These are phyloP conservation scores for Stomatorhinus walkeri DNA, from an alignment of 2,797 vertebrate species.

Conservation along the genomic window DNA sequence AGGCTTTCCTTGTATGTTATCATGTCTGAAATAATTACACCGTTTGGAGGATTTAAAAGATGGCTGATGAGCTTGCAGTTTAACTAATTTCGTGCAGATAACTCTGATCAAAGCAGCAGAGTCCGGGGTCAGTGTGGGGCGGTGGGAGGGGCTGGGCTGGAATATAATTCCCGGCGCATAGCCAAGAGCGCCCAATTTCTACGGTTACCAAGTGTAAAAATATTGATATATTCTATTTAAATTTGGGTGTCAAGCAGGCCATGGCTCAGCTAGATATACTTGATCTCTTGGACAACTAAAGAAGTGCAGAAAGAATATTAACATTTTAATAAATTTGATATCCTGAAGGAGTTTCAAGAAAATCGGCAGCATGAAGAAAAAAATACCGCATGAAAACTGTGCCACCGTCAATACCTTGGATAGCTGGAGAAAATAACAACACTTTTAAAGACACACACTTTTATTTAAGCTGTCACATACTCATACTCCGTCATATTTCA, in stretches of 20 bases:
- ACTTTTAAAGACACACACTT: background rate
- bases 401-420: background rate
- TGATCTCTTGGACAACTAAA: background rate
- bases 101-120: slow-evolving; percentile 55
- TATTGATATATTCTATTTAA: slow-evolving; percentile 32
- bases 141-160: slow-evolving; percentile 15
- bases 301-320: slow-evolving; percentile 23
- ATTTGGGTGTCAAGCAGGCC: slow-evolving; percentile 26
- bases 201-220: slow-evolving; percentile 34
- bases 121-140: slow-evolving; percentile 26
- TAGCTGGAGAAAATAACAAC: background rate
- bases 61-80: slow-evolving; percentile 54
- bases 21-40: slow-evolving; percentile 47
- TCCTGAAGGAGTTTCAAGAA: background rate
- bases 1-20: slow-evolving; percentile 23
- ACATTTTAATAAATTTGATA: slow-evolving; percentile 13
- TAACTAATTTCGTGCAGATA: slow-evolving; percentile 53
- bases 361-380: background rate
- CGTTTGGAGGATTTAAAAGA: slow-evolving; percentile 51
- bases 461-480: background rate
- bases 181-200: slow-evolving; percentile 27
- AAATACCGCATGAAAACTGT: background rate
- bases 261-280: slow-evolving; percentile 1
- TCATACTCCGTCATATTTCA: background rate
- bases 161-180: slow-evolving; percentile 27